Percentiles rank a stretch among this genome's conserved stretches.
These are phyloP conservation scores for Lindbergichthys nudifrons DNA, from an alignment of 2,797 vertebrate genomes.

Conservation along the genomic window DNA sequence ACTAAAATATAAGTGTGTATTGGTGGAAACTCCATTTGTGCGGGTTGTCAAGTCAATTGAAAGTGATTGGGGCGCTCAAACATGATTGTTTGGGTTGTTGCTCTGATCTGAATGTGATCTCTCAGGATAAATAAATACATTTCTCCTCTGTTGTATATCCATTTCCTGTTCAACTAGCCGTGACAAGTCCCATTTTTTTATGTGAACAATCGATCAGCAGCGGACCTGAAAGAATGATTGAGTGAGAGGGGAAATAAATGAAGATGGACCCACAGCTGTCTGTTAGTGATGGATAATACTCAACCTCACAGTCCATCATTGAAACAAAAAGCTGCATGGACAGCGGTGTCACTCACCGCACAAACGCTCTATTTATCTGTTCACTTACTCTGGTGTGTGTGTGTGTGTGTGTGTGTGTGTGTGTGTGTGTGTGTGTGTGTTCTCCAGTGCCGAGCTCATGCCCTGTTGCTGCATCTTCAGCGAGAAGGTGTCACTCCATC, in stretches of 20 bases:
- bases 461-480: conserved; percentile 77
- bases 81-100: conserved; percentile 10
- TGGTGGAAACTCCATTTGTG: neutral
- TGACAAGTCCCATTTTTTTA: conserved; percentile 34
- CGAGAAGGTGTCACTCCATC: conserved; percentile 90
- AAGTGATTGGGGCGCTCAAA: neutral
- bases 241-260: conserved; percentile 14
- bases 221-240: conserved; percentile 43
- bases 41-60: neutral
- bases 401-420: too few species aligned
- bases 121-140: conserved; percentile 7
- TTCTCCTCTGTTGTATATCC: conserved; percentile 19
- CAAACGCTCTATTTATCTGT: neutral
- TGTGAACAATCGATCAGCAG: conserved; percentile 44
- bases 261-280: conserved; percentile 26
- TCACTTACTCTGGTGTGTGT: neutral
- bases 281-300: conserved; percentile 37
- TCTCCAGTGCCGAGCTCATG: conserved; percentile 79
- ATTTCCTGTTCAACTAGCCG: conserved; percentile 33
- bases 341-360: conserved; percentile 10
- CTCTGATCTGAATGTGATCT: neutral
- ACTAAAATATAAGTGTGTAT: neutral
- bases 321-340: conserved; percentile 32
- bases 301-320: conserved; percentile 23
- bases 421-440: conserved; percentile 14